Conservation (phyloP, 1,140 invertebrate species). For the Protaetia brevitarsis region DNA sequence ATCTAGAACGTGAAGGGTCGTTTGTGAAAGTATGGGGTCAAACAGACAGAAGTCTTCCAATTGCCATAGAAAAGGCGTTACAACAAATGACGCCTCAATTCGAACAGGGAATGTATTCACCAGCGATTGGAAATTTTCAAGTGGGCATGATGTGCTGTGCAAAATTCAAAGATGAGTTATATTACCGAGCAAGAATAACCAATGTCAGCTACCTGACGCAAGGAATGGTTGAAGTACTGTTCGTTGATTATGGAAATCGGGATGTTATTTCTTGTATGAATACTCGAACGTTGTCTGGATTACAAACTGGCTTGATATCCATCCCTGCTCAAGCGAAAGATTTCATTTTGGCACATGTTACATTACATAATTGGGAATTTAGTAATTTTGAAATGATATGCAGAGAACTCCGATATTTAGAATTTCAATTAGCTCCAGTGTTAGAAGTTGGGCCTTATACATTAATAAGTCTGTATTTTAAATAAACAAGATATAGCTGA, state of each 20-base stretch:
- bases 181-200: slow-evolving; percentile 60
- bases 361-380: slow-evolving; percentile 53
- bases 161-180: slow-evolving; percentile 61
- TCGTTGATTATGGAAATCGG: slow-evolving; percentile 69
- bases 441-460: slow-evolving; percentile 45
- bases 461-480: slow-evolving; percentile 49
- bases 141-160: slow-evolving; percentile 60
- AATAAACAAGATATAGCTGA: slow-evolving; percentile 50
- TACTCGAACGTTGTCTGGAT: slow-evolving; percentile 55
- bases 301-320: slow-evolving; percentile 52
- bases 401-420: slow-evolving; percentile 51
- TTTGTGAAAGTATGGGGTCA: slow-evolving; percentile 66
- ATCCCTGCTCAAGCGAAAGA: slow-evolving; percentile 55
- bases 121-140: slow-evolving; percentile 46
- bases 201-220: slow-evolving; percentile 49
- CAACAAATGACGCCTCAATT: slow-evolving; percentile 48
- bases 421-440: slow-evolving; percentile 50
- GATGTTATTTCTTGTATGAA: slow-evolving; percentile 55
- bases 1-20: slow-evolving; percentile 61
- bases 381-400: slow-evolving; percentile 47
- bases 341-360: slow-evolving; percentile 55
- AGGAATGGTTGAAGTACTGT: slow-evolving; percentile 58
- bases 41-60: slow-evolving; percentile 54
- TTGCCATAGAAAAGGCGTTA: slow-evolving; percentile 57
- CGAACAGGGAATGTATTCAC: slow-evolving; percentile 49